Base-by-base conservation (phyloP, 2,113 vertebrate species). In the Gavialis gangeticus region DNA sequence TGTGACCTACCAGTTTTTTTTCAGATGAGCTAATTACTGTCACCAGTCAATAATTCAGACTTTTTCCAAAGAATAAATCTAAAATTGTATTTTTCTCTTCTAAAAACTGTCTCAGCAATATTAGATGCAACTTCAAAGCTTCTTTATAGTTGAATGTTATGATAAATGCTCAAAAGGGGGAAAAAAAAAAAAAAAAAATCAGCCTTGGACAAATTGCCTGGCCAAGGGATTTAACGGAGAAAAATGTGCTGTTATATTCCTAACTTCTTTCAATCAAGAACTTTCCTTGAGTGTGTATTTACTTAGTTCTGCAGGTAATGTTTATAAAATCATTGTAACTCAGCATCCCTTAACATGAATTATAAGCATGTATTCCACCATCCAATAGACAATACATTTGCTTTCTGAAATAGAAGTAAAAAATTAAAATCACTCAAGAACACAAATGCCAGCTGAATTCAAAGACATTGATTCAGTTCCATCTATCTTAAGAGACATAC, bases 11-110 rank as follows among this genome's bases (percentile, higher is more conserved):
- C 34, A 18, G 27, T 82, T 89, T 92, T 89, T 92, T 95, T 96
- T 94, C 94, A 63, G 82, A 92, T 92, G 95, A 97, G 66, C 91
- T 92, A 94, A 92, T 97, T 95, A 96, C 28, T 84, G 87, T 85
- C 79, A 79, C 89, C 89, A 92, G 95, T 62, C 94, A 95, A 90
- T 88, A 86, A 89, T 73, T 64, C 54, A 25, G 16, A 3, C 22
- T 34, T 4, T 7, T 83, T 25, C 27, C 21, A 94, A 91, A 93
- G 87, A 96, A 93, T 66, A 81, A 87, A 85, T 71, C 13, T 77
- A 73, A 69, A 97, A 34, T 34, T 34, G 34, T 34, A 34, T 34
- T 34, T 34, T 34, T 34, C 34, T 34, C 34, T 34, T 34, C 34
- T 34, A 34, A 34, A 34, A 34, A 34, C 34, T 34, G 34, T 90